phyloP scores from a whole-genome alignment of 1,140 invertebrate genomes.

The Streblospio benedicti region DNA sequence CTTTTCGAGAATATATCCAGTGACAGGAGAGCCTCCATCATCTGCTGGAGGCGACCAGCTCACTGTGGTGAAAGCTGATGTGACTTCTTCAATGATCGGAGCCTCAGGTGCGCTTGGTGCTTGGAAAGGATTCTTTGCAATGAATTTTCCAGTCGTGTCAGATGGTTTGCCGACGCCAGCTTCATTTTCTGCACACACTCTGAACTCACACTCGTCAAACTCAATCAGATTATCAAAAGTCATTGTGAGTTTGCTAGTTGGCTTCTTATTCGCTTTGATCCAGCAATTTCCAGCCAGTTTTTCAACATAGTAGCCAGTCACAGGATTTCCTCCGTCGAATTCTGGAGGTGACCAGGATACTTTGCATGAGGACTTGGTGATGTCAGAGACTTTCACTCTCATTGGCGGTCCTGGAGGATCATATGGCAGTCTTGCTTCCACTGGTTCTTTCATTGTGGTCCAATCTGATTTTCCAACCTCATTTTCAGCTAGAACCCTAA shows the following conservation, averaged over 20 bases:
- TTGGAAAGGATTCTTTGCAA: slow-evolving; percentile 55
- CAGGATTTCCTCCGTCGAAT: slow-evolving; percentile 65
- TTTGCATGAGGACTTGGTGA: slow-evolving; percentile 86
- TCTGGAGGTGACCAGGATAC: slow-evolving; percentile 77
- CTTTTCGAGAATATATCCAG: slow-evolving; percentile 89
- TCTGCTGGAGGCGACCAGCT: slow-evolving; percentile 79
- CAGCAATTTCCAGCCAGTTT: slow-evolving; percentile 63
- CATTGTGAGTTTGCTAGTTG: slow-evolving; percentile 60
- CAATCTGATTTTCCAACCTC: slow-evolving; percentile 57
- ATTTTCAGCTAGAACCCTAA: slow-evolving; percentile 86
- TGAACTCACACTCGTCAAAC: slow-evolving; percentile 85
- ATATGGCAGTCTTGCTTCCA: slow-evolving; percentile 71
- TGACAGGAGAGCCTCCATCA: slow-evolving; percentile 91
- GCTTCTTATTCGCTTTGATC: slow-evolving; percentile 55
- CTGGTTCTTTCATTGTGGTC: slow-evolving; percentile 36
- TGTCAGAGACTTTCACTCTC: slow-evolving; percentile 77
- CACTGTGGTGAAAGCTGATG: slow-evolving; percentile 86
- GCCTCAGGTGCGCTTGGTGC: slow-evolving; percentile 70
- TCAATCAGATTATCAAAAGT: slow-evolving; percentile 76
- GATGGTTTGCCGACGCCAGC: slow-evolving; percentile 81
- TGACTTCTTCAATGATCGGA: slow-evolving; percentile 81
- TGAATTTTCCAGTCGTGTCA: slow-evolving; percentile 62
- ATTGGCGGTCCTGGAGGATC: slow-evolving; percentile 77
- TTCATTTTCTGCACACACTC: slow-evolving; percentile 85
- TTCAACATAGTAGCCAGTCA: slow-evolving; percentile 64